These are phyloP conservation scores for Lasioglossum calceatum DNA, from an alignment of 2,888 invertebrate species.

Conservation along the genomic window DNA sequence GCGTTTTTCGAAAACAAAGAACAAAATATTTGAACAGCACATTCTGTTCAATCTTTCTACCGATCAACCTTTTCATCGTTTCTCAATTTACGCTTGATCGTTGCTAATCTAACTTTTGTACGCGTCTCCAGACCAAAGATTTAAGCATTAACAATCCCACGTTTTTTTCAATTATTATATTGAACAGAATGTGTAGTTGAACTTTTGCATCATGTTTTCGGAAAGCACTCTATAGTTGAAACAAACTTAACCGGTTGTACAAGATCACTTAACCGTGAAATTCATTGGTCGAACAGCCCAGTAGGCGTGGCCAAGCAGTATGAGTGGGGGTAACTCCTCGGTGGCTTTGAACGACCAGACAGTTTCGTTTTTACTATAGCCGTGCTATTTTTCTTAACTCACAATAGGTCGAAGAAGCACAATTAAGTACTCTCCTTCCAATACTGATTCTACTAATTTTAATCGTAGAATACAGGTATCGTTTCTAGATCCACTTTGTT, in stretches of 20 bases:
- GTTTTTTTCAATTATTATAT: background rate
- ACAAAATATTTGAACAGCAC: background rate
- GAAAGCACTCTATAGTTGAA: background rate
- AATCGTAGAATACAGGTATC: background rate
- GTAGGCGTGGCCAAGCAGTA: background rate
- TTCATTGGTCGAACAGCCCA: background rate
- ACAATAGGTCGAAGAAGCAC: background rate
- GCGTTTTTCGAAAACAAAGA: background rate
- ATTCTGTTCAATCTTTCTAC: background rate
- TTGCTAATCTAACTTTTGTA: background rate
- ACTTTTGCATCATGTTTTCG: background rate
- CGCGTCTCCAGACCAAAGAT: background rate
- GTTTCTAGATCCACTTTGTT: background rate
- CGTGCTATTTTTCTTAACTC: constrained; percentile 36
- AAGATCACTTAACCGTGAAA: background rate
- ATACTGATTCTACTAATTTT: background rate
- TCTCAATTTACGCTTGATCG: background rate
- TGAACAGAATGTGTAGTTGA: background rate
- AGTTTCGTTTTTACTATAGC: background rate
- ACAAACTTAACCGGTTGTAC: background rate
- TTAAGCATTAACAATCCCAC: background rate
- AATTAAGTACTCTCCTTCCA: background rate
- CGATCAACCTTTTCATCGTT: background rate
- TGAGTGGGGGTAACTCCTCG: background rate
- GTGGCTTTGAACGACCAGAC: background rate